Evolutionary conservation across 2,113 vertebrate species (phyloP).

Genomic region (Anser brachyrhynchus): DNA sequence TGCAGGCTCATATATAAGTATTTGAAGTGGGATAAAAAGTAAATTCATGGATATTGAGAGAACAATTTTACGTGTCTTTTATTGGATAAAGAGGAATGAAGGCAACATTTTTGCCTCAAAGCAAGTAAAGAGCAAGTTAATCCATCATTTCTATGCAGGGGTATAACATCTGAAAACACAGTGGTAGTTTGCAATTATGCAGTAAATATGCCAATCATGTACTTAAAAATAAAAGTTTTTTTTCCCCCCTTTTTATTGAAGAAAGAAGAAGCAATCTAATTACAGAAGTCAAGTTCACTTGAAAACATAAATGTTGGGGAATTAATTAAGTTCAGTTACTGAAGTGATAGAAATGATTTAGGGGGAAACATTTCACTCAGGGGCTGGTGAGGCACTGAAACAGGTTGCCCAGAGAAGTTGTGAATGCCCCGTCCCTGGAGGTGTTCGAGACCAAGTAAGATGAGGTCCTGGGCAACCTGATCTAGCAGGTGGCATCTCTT

Average conservation of each 20-base stretch:
- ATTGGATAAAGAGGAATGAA: neutral
- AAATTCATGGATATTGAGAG: neutral
- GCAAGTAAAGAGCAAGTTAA: conserved; percentile 10
- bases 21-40: neutral
- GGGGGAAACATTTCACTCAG: too few species aligned
- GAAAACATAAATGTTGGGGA: neutral
- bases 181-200: conserved; percentile 42
- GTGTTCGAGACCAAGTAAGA: too few species aligned
- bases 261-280: conserved; percentile 31
- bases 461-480: too few species aligned
- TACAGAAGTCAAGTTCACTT: conserved; percentile 11
- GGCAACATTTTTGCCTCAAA: conserved; percentile 39
- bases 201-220: conserved; percentile 57
- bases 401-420: too few species aligned
- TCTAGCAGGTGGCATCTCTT: too few species aligned
- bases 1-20: neutral
- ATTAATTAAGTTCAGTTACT: neutral
- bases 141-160: conserved; percentile 32
- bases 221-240: neutral
- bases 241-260: neutral
- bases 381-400: too few species aligned
- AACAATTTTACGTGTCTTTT: neutral
- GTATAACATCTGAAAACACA: conserved; percentile 48
- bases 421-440: too few species aligned
- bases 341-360: neutral